Conservation (phyloP, 2,797 vertebrate genomes). For the Chloroceryle inda region DNA sequence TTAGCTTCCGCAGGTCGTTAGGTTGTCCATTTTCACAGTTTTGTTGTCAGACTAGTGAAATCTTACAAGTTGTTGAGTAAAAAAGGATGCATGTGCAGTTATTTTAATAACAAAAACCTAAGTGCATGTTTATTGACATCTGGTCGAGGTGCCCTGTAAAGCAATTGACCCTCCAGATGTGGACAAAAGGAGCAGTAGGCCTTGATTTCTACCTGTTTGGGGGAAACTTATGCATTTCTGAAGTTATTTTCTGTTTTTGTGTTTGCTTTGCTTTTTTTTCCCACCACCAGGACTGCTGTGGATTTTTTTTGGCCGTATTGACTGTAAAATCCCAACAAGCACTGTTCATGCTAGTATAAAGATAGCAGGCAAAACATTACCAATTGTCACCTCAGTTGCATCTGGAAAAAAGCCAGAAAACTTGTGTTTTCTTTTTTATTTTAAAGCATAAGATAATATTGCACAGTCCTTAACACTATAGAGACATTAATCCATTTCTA, state of each 20-base stretch:
- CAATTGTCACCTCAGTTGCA: background rate
- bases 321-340: background rate
- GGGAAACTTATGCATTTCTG: background rate
- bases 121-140: background rate
- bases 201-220: background rate
- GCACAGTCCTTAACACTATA: background rate
- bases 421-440: background rate
- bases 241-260: background rate
- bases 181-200: background rate
- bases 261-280: background rate
- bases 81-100: background rate
- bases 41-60: background rate
- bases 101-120: background rate
- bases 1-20: background rate
- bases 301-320: background rate
- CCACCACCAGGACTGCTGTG: background rate
- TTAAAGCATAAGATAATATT: background rate
- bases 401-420: slow-evolving; percentile 25
- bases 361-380: slow-evolving; percentile 6
- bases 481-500: slow-evolving; percentile 61
- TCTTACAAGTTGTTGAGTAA: background rate
- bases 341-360: background rate
- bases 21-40: background rate
- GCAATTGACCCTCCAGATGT: background rate
- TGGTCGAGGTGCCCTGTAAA: background rate